Evolutionary conservation across 2,113 vertebrate genomes (phyloP).

Genomic region (Speoplatyrhinus poulsoni): DNA sequence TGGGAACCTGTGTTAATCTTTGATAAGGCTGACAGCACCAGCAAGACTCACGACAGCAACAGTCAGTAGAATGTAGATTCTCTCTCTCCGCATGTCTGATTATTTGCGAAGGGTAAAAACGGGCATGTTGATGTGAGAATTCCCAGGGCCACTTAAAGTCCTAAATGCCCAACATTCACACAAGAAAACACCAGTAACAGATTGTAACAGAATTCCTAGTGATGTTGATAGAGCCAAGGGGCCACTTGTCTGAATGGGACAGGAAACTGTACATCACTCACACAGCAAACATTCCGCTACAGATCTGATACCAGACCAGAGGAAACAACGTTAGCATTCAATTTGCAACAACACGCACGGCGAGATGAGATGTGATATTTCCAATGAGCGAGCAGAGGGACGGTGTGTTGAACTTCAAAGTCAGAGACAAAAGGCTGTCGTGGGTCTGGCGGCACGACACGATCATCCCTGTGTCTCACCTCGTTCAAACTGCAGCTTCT

Average conservation of each 20-base stretch:
- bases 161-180: background rate
- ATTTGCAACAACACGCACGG: slow-evolving; percentile 1
- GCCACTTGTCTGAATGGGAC: background rate
- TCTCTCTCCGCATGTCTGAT: background rate
- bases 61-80: background rate
- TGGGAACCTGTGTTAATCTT: slow-evolving; percentile 23
- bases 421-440: background rate
- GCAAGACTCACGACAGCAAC: slow-evolving; percentile 7
- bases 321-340: background rate
- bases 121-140: background rate
- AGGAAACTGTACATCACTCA: background rate
- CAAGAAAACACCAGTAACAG: background rate
- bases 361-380: background rate
- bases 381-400: slow-evolving; percentile 7
- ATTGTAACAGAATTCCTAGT: background rate
- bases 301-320: background rate
- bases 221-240: slow-evolving; percentile 15
- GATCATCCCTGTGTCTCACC: slow-evolving; percentile 76
- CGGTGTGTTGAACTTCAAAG: slow-evolving; percentile 13
- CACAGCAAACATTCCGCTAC: background rate
- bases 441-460: background rate
- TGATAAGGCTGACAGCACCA: slow-evolving; percentile 29
- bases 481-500: slow-evolving; percentile 95
- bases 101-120: slow-evolving; percentile 1
- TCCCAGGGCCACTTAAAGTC: background rate